A percentile compares a stretch with the other conserved stretches of the same genome.
phyloP scores from a whole-genome alignment of 2,888 invertebrate species.

The Polymixis lichenea region DNA sequence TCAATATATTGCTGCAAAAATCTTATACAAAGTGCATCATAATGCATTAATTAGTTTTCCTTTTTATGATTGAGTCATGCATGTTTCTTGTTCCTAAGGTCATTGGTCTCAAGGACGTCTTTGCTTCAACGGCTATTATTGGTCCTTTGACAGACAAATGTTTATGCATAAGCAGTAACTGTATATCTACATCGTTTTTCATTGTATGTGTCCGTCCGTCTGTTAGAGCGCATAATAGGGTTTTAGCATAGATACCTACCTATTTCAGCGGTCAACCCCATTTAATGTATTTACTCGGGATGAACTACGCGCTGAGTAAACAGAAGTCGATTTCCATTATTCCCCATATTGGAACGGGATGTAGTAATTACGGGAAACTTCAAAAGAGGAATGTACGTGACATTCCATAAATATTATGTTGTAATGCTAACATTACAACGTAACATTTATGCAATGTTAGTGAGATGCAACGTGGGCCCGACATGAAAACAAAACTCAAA shows the following conservation, averaged over 20 bases:
- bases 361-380: not conserved
- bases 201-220: slow-evolving; percentile 6
- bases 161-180: slow-evolving; percentile 21
- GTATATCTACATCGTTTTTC: slow-evolving; percentile 1
- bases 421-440: slow-evolving; percentile 7
- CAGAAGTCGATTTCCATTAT: slow-evolving; percentile 34
- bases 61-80: slow-evolving; percentile 6
- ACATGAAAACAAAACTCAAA: slow-evolving; percentile 19
- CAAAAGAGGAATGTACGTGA: slow-evolving; percentile 10
- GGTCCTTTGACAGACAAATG: slow-evolving; percentile 20
- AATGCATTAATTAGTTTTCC: not conserved
- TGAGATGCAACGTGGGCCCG: slow-evolving; percentile 26
- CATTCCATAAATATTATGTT: too few species aligned
- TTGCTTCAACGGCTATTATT: not conserved
- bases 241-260: slow-evolving; percentile 33
- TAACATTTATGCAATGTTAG: slow-evolving; percentile 33
- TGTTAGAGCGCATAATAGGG: slow-evolving; percentile 27
- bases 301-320: slow-evolving; percentile 34
- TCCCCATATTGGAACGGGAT: slow-evolving; percentile 6
- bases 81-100: not conserved
- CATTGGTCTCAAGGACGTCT: slow-evolving; percentile 16
- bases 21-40: not conserved
- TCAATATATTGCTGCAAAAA: not conserved
- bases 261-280: slow-evolving; percentile 28
- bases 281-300: slow-evolving; percentile 31